A percentile compares a stretch with the other conserved stretches of the same genome.
Conservation (phyloP, 2,888 invertebrate genomes). For the Carterocephalus palaemon region DNA sequence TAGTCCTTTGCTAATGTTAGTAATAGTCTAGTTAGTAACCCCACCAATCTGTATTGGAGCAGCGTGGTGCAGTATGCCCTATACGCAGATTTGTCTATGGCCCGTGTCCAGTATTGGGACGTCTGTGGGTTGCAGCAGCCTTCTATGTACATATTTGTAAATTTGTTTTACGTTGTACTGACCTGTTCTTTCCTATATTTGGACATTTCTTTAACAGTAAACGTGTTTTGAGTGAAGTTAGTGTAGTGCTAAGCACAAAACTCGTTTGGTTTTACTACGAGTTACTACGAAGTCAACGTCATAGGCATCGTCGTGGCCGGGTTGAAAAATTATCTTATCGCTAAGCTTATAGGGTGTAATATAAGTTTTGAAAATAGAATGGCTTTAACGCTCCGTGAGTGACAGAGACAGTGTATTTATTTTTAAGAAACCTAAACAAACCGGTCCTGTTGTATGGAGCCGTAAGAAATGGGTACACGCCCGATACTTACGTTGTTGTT, state of each 20-base stretch:
- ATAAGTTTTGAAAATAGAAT: slow-evolving; percentile 12
- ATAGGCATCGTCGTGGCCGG: slow-evolving; percentile 9
- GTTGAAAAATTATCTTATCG: slow-evolving; percentile 15
- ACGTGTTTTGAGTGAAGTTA: slow-evolving; percentile 56
- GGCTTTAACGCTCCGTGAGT: slow-evolving; percentile 31
- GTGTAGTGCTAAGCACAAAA: slow-evolving; percentile 57
- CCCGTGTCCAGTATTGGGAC: too few species aligned
- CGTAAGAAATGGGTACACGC: slow-evolving; percentile 16
- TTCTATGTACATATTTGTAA: neutral
- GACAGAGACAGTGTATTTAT: slow-evolving; percentile 40
- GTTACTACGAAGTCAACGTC: slow-evolving; percentile 52
- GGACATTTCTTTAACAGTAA: slow-evolving; percentile 59
- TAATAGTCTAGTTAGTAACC: too few species aligned
- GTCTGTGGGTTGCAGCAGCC: too few species aligned
- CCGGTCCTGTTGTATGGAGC: slow-evolving; percentile 40
- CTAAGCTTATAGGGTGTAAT: slow-evolving; percentile 5
- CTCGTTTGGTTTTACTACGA: slow-evolving; percentile 70
- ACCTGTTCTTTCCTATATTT: slow-evolving; percentile 44
- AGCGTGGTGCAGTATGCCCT: too few species aligned
- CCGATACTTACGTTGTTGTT: neutral
- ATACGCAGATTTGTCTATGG: too few species aligned
- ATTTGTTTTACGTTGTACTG: slow-evolving; percentile 8
- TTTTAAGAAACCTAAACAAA: slow-evolving; percentile 39
- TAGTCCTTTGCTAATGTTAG: too few species aligned
- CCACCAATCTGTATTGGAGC: too few species aligned